phyloP scores from a whole-genome alignment of 2,113 vertebrate species.

The Brevimyrus niger region DNA sequence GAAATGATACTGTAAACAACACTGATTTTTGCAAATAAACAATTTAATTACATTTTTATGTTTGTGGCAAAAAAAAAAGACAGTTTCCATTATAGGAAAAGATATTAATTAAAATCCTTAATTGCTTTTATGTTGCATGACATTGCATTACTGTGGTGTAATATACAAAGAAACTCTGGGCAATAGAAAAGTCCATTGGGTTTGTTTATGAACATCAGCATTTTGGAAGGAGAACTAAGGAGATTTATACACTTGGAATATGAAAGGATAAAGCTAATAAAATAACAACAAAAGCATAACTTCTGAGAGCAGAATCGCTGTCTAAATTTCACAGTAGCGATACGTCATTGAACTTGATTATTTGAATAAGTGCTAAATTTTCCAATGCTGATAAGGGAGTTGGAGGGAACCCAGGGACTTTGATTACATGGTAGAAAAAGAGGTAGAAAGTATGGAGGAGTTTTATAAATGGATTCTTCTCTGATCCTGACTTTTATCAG shows the following conservation, averaged over 20 bases:
- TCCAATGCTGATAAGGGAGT: constrained; percentile 47
- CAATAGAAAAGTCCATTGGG: background rate
- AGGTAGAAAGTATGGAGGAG: constrained; percentile 48
- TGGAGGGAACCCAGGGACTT: constrained; percentile 52
- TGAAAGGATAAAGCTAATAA: constrained; percentile 1
- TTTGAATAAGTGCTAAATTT: constrained; percentile 63
- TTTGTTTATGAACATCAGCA: background rate
- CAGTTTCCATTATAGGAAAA: background rate
- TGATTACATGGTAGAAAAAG: constrained; percentile 44
- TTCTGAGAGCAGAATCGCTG: constrained; percentile 17
- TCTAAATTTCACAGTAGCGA: constrained; percentile 50
- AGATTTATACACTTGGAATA: background rate
- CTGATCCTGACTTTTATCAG: constrained; percentile 5
- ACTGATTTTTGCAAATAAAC: background rate
- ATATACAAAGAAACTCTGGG: constrained; percentile 18
- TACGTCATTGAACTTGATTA: constrained; percentile 53
- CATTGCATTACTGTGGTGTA: background rate
- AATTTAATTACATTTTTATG: background rate
- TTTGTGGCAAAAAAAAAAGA: background rate
- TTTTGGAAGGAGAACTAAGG: background rate
- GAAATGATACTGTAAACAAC: background rate
- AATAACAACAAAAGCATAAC: constrained; percentile 31
- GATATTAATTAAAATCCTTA: background rate
- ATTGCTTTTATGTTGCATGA: background rate
- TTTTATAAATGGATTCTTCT: constrained; percentile 24